phyloP scores from a whole-genome alignment of 2,113 vertebrate species.

The Fulmarus glacialis region DNA sequence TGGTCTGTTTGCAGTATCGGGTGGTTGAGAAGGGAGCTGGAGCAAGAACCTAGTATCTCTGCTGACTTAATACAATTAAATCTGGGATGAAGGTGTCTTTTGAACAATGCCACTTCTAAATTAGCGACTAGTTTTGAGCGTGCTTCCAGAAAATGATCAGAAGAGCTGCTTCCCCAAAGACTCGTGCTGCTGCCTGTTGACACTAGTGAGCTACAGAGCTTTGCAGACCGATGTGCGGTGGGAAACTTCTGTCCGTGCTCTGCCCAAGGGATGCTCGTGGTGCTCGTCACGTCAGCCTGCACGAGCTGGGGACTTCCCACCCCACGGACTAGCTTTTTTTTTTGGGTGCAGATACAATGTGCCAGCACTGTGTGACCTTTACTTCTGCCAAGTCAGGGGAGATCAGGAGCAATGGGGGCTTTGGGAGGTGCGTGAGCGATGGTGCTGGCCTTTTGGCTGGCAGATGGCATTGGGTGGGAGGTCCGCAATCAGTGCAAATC shows the following conservation, averaged over 20 bases:
- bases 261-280: fast-evolving
- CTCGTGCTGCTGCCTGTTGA: background rate
- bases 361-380: background rate
- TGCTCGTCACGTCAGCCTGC: fast-evolving
- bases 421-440: fast-evolving
- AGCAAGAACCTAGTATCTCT: background rate
- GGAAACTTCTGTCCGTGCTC: background rate
- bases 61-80: background rate
- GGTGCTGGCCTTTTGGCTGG: background rate
- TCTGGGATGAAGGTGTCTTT: background rate
- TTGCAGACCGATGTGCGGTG: fast-evolving
- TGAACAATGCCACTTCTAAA: background rate
- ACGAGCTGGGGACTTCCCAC: fast-evolving
- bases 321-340: background rate
- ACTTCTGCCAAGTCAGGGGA: background rate
- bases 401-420: background rate
- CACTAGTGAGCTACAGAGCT: background rate
- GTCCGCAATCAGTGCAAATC: background rate
- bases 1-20: fast-evolving
- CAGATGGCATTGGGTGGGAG: fast-evolving
- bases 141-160: background rate
- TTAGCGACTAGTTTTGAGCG: background rate
- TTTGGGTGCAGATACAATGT: fast-evolving
- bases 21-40: background rate
- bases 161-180: background rate